A percentile compares a stretch with the other conserved stretches of the same genome.
These are phyloP conservation scores for Halcyon badia DNA, from an alignment of 2,797 vertebrate genomes.

Conservation along the genomic window DNA sequence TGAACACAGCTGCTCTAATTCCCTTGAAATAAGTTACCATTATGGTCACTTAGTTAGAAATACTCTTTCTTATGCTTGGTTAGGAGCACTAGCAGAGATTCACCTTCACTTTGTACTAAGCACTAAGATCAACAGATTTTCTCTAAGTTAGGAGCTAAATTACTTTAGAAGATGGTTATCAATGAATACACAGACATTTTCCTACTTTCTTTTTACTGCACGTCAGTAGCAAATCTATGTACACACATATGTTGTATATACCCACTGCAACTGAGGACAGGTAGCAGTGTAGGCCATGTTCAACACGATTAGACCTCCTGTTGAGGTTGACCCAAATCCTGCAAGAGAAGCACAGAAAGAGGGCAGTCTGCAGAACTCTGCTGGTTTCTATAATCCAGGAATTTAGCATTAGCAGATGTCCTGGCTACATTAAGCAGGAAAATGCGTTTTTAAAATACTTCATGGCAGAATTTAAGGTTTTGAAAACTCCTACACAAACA, in stretches of 20 bases:
- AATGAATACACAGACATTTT: not conserved
- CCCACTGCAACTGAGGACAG: not conserved
- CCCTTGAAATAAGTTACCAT: not conserved
- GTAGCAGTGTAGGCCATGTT: not conserved
- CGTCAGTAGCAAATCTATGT: not conserved
- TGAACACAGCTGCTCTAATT: constrained; percentile 14
- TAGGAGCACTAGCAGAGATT: not conserved
- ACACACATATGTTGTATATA: accelerated
- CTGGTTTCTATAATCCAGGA: not conserved
- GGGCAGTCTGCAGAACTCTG: not conserved
- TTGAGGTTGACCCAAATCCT: not conserved
- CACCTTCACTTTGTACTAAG: not conserved
- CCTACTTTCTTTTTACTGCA: not conserved
- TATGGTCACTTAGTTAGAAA: not conserved
- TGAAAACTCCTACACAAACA: not conserved
- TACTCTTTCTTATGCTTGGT: not conserved
- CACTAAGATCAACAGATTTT: not conserved
- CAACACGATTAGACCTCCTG: not conserved
- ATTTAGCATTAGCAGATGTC: not conserved
- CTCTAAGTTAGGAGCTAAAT: not conserved
- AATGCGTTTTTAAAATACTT: not conserved
- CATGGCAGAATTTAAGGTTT: not conserved
- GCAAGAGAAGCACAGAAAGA: not conserved
- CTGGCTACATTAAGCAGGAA: not conserved
- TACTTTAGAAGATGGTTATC: not conserved